Base-by-base conservation (phyloP, 2,113 vertebrate genomes). In the Dromas ardeola region DNA sequence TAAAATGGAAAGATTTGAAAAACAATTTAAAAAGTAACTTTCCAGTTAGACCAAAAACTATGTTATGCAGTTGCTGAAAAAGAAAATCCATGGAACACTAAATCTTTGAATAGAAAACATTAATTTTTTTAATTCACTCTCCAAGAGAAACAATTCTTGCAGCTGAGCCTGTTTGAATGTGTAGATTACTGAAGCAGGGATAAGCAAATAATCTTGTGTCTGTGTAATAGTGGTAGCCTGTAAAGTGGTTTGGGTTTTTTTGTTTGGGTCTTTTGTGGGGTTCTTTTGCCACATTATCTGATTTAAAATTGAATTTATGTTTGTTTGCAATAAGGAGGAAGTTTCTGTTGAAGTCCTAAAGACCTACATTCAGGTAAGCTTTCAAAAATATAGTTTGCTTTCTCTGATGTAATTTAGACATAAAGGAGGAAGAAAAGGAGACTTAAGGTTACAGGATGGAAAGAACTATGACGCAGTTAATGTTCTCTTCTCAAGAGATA, bases 331-430 rank as follows among this genome's bases (percentile, higher is more conserved):
- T 69, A 94, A 99, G 99, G 99, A 99, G 96, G 99, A 99, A 91
- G 98, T 99, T 87, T 99, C 98, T 56, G 97, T 99, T 94, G 98
- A 99, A 36, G 98, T 99, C 91, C 96, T 99, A 43, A 99, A 99
- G 96, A 97, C 98, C 9, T 99, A 99, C 84, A 98, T 99, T 97
- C 98, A 98, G 98, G 98, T 99, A 98, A 98, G 93, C 72, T 88
- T 94, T 95, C 53, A 52, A 78, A 83, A 95, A 76, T 70, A 50
- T 0, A 26, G 15, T 53, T 90, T 81, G 27, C 30, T 84, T 93
- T 91, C 19, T 82, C 10, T 70, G 36, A 32, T 36, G 19, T 85
- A n/a, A 78, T 70, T 89, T 50, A 82, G 29, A 62, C 2, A 0
- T 81, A 32, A 93, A 42, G 42, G 52, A 47, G 38, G 77, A 94